Evolutionary conservation across 2,888 invertebrate species (phyloP).

Genomic region (Drosophila meridionalis): DNA sequence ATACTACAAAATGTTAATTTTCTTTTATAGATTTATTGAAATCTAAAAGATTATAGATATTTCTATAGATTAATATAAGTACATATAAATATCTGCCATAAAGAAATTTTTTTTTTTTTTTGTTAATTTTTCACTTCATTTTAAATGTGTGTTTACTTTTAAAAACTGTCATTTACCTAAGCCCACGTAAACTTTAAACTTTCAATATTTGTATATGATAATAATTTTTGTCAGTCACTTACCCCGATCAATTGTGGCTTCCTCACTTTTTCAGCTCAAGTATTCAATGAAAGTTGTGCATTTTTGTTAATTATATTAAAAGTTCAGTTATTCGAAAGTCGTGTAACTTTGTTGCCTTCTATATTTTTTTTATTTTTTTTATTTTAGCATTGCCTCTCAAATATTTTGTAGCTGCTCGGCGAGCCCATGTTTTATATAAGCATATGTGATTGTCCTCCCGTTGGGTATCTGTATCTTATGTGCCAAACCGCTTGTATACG

Average conservation of each 20-base stretch:
- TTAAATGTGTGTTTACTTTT: no score
- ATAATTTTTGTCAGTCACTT: neutral
- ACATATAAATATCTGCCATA: no score
- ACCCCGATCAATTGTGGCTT: neutral
- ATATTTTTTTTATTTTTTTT: neutral
- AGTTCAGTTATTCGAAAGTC: conserved; percentile 10
- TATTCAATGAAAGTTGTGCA: neutral
- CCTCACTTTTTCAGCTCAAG: neutral
- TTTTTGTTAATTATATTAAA: conserved; percentile 17
- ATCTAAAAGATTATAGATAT: no score
- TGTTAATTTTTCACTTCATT: no score
- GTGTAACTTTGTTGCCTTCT: conserved; percentile 4
- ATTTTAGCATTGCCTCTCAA: neutral
- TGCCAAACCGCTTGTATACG: conserved; percentile 69
- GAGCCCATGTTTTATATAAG: conserved; percentile 13
- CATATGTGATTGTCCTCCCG: conserved; percentile 52
- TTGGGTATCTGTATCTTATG: conserved; percentile 58
- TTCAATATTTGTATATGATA: neutral
- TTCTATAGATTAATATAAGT: no score
- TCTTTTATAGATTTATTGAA: no score
- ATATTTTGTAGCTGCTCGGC: neutral
- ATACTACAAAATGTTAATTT: no score
- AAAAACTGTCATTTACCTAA: no score
- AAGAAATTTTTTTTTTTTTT: no score
- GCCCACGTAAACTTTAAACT: no score